Evolutionary conservation across 2,113 vertebrate species (phyloP).

Genomic region (Protobothrops mucrosquamatus): DNA sequence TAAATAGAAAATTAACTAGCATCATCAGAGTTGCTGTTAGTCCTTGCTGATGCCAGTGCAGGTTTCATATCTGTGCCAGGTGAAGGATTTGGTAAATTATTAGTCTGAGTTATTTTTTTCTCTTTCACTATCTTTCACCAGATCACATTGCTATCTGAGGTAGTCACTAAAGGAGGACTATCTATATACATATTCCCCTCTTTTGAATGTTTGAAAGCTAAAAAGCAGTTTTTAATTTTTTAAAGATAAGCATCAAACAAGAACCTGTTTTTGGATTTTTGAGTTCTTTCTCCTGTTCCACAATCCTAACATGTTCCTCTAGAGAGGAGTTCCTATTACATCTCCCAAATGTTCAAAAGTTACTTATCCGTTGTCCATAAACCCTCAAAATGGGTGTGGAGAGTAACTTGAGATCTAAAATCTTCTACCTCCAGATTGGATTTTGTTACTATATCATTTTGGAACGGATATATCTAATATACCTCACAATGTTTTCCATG

Average conservation of each 20-base stretch:
- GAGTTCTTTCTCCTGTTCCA: background rate
- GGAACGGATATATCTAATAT: background rate
- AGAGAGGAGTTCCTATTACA: background rate
- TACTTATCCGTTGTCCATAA: background rate
- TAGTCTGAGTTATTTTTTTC: too few relatives aligned
- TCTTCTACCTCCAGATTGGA: background rate
- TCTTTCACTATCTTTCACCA: too few relatives aligned
- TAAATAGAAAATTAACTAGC: background rate
- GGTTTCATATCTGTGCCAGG: background rate
- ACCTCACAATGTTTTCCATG: background rate
- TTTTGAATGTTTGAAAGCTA: too few relatives aligned
- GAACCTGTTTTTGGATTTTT: background rate
- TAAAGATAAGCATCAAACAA: background rate
- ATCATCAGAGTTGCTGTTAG: background rate
- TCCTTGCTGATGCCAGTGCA: background rate
- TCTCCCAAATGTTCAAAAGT: background rate
- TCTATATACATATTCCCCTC: too few relatives aligned
- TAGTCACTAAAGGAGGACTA: too few relatives aligned
- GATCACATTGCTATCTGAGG: too few relatives aligned
- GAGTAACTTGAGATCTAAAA: background rate
- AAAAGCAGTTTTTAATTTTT: background rate
- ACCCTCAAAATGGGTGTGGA: background rate
- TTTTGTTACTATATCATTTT: background rate
- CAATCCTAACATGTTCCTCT: background rate
- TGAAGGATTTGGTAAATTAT: too few relatives aligned